Conservation (phyloP, 2,888 invertebrate species). For the Caenorhabditis wallacei region DNA sequence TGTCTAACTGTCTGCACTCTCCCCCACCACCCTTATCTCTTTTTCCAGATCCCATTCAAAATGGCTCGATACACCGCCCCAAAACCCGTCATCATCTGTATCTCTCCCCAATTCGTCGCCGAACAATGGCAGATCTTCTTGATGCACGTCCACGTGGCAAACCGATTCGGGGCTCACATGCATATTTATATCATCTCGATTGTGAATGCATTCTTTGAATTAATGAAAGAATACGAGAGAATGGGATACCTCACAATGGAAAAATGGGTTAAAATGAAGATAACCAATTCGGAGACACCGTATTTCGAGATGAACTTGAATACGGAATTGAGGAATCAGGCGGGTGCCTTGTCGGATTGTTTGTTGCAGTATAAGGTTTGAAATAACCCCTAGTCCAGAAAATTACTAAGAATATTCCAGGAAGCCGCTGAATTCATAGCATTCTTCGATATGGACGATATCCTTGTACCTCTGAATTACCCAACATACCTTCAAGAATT, state of each 20-base stretch:
- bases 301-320: neutral
- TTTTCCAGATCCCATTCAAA: slow-evolving; percentile 61
- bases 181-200: neutral
- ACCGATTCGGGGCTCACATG: slow-evolving; percentile 27
- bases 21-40: no score
- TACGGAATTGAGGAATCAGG: neutral
- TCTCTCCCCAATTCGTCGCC: slow-evolving; percentile 67
- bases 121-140: slow-evolving; percentile 69
- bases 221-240: slow-evolving; percentile 1
- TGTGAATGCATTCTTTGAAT: neutral
- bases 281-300: neutral
- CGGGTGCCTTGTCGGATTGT: neutral
- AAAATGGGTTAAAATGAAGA: slow-evolving; percentile 2
- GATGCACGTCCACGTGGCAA: slow-evolving; percentile 65
- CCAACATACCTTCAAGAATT: slow-evolving; percentile 63
- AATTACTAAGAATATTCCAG: neutral
- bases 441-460: slow-evolving; percentile 68
- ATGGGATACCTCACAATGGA: slow-evolving; percentile 2
- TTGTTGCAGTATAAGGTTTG: neutral
- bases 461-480: slow-evolving; percentile 55
- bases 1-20: no score
- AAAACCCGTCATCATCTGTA: slow-evolving; percentile 62
- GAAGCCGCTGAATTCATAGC: slow-evolving; percentile 63
- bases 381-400: neutral
- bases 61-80: slow-evolving; percentile 31